phyloP scores from a whole-genome alignment of 2,113 vertebrate species.

The Oreotrochilus melanogaster region DNA sequence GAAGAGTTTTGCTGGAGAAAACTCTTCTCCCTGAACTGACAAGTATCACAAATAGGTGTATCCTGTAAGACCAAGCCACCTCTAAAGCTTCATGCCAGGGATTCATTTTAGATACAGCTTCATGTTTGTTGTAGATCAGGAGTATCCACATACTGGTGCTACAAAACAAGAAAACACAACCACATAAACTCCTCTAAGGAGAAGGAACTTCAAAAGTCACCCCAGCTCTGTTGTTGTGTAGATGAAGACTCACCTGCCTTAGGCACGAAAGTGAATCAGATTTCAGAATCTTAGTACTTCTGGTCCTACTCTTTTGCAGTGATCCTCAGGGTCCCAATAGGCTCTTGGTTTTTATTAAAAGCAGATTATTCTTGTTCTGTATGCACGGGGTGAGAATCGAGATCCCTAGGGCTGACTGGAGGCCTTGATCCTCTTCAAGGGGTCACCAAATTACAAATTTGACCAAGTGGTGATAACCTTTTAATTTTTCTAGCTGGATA shows the following conservation, averaged over 20 bases:
- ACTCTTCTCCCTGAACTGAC: background rate
- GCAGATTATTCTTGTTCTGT: background rate
- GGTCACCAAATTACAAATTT: background rate
- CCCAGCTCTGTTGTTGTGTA: accelerated
- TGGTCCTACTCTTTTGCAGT: accelerated
- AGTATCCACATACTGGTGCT: background rate
- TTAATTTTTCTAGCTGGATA: background rate
- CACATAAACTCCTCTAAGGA: background rate
- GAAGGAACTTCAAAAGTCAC: background rate
- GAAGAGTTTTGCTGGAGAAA: background rate
- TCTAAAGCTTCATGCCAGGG: background rate
- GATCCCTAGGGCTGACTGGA: background rate
- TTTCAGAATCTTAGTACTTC: background rate
- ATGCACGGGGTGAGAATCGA: accelerated
- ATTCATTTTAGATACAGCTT: background rate
- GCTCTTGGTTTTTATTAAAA: background rate
- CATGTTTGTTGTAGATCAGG: background rate
- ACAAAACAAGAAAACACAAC: background rate
- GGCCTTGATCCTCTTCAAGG: background rate
- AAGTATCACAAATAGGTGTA: background rate
- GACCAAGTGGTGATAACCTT: background rate
- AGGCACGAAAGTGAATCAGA: background rate
- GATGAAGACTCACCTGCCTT: background rate
- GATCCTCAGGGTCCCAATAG: background rate
- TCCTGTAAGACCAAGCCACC: background rate